Percentiles rank a stretch among this genome's conserved stretches.
These are phyloP conservation scores for Hipparchia semele DNA, from an alignment of 2,888 invertebrate species.

Conservation along the genomic window DNA sequence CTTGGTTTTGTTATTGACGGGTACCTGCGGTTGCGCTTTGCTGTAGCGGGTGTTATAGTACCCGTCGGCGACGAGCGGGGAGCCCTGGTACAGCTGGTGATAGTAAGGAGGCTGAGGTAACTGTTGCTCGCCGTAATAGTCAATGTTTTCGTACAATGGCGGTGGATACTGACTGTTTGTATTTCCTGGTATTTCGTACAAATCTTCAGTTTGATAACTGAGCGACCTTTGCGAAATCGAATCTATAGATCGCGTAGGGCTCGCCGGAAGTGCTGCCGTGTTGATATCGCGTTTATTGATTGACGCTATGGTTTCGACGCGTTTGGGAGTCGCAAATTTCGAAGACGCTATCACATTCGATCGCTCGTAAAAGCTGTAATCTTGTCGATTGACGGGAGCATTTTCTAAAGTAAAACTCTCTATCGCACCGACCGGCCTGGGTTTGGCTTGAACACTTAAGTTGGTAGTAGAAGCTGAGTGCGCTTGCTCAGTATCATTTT, in stretches of 20 bases:
- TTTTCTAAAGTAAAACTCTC: constrained; percentile 86
- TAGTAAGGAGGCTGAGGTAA: constrained; percentile 85
- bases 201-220: constrained; percentile 74
- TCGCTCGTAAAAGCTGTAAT: constrained; percentile 84
- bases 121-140: constrained; percentile 87
- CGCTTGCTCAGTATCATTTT: constrained; percentile 79
- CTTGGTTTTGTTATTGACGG: constrained; percentile 80
- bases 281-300: constrained; percentile 72
- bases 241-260: constrained; percentile 84
- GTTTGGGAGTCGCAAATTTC: constrained; percentile 90
- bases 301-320: constrained; percentile 85
- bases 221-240: constrained; percentile 84
- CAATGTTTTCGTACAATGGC: constrained; percentile 91
- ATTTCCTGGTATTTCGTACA: constrained; percentile 74
- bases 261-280: constrained; percentile 69
- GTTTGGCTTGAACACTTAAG: constrained; percentile 70
- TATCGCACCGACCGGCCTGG: constrained; percentile 84
- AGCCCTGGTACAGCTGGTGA: constrained; percentile 80
- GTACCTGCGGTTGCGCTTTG: constrained; percentile 92
- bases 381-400: constrained; percentile 71
- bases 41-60: constrained; percentile 84
- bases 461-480: constrained; percentile 69
- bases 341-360: constrained; percentile 90
- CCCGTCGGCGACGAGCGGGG: constrained; percentile 71
- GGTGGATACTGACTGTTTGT: constrained; percentile 69